Evolutionary conservation across 2,797 vertebrate genomes (phyloP), one percentile per base, ranked within the genome.

Genomic region (Valencia hispanica): DNA sequence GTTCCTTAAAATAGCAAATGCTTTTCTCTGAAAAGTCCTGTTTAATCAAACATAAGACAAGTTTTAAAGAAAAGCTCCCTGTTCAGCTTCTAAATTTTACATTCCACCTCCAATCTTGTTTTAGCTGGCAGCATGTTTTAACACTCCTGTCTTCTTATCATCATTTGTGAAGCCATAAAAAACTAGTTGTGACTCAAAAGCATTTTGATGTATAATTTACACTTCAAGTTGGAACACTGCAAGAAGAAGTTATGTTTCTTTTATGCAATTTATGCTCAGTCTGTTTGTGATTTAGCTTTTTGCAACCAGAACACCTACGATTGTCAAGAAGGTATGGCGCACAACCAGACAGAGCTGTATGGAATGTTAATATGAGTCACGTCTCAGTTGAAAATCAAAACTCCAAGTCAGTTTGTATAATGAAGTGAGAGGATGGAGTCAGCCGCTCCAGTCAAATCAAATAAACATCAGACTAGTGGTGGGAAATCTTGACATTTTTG

Each of bases 21-120:
- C 69, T 50, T 84, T 53, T 89, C 86, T 81, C 86, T 79, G 83
- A 82, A 79, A 89, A 85, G 77, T 75, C 77, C 83, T 74, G 74
- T 72, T 86, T 75, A 81, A 76, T 87, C 84, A 84, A 78, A 80
- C 82, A 82, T 76, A 75, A 84, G 82, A 41, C 59, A 72, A 61
- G 73, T 78, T 86, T 86, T 47, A 81, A 79, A 84, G 77, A 74
- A 72, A 76, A 78, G 41, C 65, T 65, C 22, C 11, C 51, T 55
- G 6, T 57, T 55, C 72, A n/a, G 68, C 57, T 53, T 59, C 84
- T 85, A 75, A 85, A 73, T 75, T 72, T 1, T 20, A 45, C 11
- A 53, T 27, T 14, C 11, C 9, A 57, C 53, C 27, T 27, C n/a
- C 53, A 30, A 9, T 66, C 11, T n/a, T n/a, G 61, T 12, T 66